Evolutionary conservation across 2,113 vertebrate genomes (phyloP).

Genomic region (Mus pahari): DNA sequence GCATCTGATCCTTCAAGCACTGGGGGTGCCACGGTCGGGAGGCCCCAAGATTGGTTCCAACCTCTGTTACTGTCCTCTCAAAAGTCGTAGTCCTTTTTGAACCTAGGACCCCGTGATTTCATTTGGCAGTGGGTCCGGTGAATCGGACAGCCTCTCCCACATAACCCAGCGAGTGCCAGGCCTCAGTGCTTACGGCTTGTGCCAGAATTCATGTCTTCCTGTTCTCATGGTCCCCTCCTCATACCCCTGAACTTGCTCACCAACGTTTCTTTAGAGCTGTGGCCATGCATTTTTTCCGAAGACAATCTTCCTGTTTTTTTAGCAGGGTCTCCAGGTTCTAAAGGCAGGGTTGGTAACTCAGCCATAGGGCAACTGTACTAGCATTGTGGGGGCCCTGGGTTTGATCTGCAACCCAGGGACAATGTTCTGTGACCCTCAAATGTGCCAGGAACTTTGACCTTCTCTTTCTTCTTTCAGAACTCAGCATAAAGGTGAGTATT

Average conservation of each 20-base stretch:
- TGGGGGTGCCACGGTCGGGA: not conserved
- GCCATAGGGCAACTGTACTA: not conserved
- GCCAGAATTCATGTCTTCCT: not conserved
- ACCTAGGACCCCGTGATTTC: not conserved
- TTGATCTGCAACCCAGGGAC: not conserved
- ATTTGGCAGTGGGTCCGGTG: not conserved
- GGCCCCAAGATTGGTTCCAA: too few relatives aligned
- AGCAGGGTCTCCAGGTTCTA: not conserved
- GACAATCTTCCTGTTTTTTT: not conserved
- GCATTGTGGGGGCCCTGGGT: not conserved
- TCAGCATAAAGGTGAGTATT: not conserved
- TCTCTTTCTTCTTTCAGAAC: not conserved
- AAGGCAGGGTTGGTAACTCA: not conserved
- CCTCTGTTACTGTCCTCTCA: not conserved
- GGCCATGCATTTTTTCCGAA: not conserved
- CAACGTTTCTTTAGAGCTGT: not conserved
- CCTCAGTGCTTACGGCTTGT: not conserved
- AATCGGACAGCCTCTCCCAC: not conserved
- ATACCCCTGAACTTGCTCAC: not conserved
- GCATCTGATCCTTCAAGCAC: too few relatives aligned
- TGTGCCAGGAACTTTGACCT: not conserved
- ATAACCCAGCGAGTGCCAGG: not conserved
- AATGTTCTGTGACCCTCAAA: not conserved
- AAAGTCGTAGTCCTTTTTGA: not conserved
- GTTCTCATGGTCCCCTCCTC: too few relatives aligned